Evolutionary conservation across 1,140 invertebrate species (phyloP).

Genomic region (Pogonomyrmex californicus): DNA sequence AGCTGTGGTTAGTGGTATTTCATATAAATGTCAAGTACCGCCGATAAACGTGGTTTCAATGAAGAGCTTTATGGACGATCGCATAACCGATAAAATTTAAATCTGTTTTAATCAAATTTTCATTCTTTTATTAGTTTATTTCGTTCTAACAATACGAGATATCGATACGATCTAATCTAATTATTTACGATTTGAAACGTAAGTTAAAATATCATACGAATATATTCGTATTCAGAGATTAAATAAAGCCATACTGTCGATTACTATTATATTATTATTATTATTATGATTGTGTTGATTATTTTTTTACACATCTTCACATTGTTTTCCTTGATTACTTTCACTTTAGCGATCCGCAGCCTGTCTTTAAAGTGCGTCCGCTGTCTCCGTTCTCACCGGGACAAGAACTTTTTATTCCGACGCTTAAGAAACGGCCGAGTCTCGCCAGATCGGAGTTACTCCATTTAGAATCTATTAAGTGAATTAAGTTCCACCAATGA

Average conservation of each 20-base stretch:
- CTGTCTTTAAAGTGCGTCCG: conserved; percentile 29
- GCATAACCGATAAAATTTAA: conserved; percentile 14
- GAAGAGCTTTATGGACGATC: not conserved
- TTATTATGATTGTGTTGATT: not conserved
- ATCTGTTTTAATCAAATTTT: not conserved
- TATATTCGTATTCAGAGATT: not conserved
- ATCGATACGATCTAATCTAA: not conserved
- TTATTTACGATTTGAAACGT: not conserved
- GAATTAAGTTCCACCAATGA: conserved; percentile 80
- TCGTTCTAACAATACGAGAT: not conserved
- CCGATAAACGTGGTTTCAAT: not conserved
- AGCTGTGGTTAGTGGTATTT: not conserved
- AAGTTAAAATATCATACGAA: not conserved
- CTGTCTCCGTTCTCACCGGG: conserved; percentile 31
- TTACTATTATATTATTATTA: no score
- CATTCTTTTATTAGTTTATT: not conserved
- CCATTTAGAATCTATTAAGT: conserved; percentile 82
- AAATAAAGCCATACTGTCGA: not conserved
- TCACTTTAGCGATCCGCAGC: conserved; percentile 33
- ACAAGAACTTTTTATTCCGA: conserved; percentile 72
- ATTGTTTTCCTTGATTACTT: conserved; percentile 35
- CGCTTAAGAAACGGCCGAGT: conserved; percentile 71
- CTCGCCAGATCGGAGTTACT: conserved; percentile 76
- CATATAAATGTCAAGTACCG: not conserved
- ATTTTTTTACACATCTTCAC: not conserved